These are phyloP conservation scores for Manduca sexta DNA, from an alignment of 1,140 invertebrate genomes.

Conservation along the genomic window DNA sequence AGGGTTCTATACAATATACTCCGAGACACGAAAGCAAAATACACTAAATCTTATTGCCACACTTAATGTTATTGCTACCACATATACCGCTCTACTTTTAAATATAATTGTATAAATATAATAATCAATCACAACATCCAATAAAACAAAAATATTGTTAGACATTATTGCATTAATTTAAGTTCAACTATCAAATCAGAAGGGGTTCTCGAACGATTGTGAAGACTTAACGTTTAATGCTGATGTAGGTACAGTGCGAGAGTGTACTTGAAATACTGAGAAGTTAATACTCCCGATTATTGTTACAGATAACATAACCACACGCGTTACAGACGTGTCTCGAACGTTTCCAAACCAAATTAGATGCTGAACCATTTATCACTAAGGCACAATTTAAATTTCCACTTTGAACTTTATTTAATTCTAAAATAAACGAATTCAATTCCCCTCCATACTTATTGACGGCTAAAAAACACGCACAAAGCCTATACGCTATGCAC, in stretches of 20 bases:
- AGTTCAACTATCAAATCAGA: conserved; percentile 47
- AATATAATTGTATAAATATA: conserved; percentile 61
- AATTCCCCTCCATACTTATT: conserved; percentile 35
- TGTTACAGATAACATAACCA: conserved; percentile 16
- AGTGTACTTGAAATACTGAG: conserved; percentile 16
- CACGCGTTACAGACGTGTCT: conserved; percentile 18
- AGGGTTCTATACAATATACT: conserved; percentile 41
- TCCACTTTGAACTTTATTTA: conserved; percentile 68
- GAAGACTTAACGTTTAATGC: conserved; percentile 28
- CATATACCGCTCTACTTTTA: conserved; percentile 56
- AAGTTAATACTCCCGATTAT: conserved; percentile 16
- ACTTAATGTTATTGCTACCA: conserved; percentile 70
- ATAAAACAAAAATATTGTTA: conserved; percentile 63
- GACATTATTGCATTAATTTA: conserved; percentile 62
- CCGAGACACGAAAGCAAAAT: conserved; percentile 63
- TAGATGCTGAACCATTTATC: conserved; percentile 54
- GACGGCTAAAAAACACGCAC: background rate
- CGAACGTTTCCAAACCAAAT: conserved; percentile 42
- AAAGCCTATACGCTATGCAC: background rate
- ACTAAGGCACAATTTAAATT: conserved; percentile 72
- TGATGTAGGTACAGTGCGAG: conserved; percentile 46
- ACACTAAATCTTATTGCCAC: conserved; percentile 67
- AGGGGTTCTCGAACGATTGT: conserved; percentile 41
- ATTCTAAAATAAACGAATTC: conserved; percentile 62
- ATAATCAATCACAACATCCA: conserved; percentile 63